Evolutionary conservation across 2,113 vertebrate genomes (phyloP), one percentile per base, ranked within the genome.

Genomic region (Megaptera novaeangliae): DNA sequence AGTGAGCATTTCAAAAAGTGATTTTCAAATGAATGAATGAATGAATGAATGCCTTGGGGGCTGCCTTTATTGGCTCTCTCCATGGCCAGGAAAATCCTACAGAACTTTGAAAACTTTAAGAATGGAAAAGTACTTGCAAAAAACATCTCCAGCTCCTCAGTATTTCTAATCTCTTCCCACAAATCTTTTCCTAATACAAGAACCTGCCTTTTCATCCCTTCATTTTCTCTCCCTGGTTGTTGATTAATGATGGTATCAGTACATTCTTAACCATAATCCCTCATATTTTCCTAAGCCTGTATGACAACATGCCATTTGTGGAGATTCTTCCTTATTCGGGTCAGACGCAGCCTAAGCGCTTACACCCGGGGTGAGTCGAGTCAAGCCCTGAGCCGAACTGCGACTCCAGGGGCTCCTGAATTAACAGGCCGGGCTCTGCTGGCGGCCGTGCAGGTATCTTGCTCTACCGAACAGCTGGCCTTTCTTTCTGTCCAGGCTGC

Each of bases 211-310:
- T 92, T 49, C 55, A 34, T 91, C 34, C 61, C 23, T 55, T 29
- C 69, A 1, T 68, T 71, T 64, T 14, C 94, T 90, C 20, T 85
- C 29, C 17, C 52, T 59, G 25, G 17, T 41, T 46, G 91, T 77
- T 92, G 95, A 94, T 80, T 95, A 93, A 95, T 80, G 96, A 89
- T 75, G 63, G 88, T 94, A 92, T 81, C 72, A 21, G 39, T 39
- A 2, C 15, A 0, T 66, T 74, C 59, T 39, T 80, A 52, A 52
- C 72, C 39, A 21, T 44, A 66, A 89, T 61, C 95, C 88, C 59
- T 94, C 41, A 27, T 71, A 27, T 95, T 87, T 94, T 87, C 86
- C 46, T 29, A 80, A 63, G 12, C 74, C 78, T 15, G 39, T 71
- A 21, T 81, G 80, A 80, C 94, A 97, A 77, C 72, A 84, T n/a